Evolutionary conservation across 1,140 invertebrate genomes (phyloP).

Genomic region (Ostrea edulis): DNA sequence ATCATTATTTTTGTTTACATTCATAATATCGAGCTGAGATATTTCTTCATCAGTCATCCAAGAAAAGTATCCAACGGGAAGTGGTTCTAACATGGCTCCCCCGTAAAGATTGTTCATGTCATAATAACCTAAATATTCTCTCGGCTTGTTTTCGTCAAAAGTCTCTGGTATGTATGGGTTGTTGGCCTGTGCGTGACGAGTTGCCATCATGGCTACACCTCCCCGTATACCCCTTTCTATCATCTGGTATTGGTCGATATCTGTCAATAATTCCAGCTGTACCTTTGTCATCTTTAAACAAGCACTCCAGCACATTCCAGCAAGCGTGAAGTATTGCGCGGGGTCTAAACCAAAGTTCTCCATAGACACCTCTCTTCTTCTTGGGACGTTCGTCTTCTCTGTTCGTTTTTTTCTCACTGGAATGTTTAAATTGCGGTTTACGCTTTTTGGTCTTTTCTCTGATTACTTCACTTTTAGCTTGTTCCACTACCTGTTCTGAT

Average conservation of each 20-base stretch:
- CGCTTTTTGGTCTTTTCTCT: neutral
- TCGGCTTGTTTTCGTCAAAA: constrained; percentile 12
- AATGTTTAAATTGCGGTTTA: neutral
- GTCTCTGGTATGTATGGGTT: constrained; percentile 47
- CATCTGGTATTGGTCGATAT: constrained; percentile 34
- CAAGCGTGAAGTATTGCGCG: constrained; percentile 27
- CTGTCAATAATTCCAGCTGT: constrained; percentile 43
- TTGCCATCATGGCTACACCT: constrained; percentile 44
- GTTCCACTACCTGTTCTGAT: constrained; percentile 41
- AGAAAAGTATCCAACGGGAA: constrained; percentile 18
- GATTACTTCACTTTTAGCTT: constrained; percentile 42
- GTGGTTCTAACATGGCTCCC: constrained; percentile 20
- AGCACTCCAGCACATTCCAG: constrained; percentile 40
- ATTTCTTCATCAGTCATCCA: constrained; percentile 20
- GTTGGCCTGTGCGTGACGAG: constrained; percentile 41
- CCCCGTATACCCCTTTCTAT: constrained; percentile 38
- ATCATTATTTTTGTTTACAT: neutral
- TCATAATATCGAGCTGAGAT: neutral
- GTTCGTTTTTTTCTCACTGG: neutral
- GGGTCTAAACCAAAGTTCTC: constrained; percentile 43
- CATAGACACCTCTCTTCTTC: constrained; percentile 43
- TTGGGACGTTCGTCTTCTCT: neutral
- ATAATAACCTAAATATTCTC: neutral
- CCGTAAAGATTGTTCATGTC: constrained; percentile 34
- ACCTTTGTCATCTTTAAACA: no score